phyloP scores from a whole-genome alignment of 2,113 vertebrate genomes.

The Coturnix japonica region DNA sequence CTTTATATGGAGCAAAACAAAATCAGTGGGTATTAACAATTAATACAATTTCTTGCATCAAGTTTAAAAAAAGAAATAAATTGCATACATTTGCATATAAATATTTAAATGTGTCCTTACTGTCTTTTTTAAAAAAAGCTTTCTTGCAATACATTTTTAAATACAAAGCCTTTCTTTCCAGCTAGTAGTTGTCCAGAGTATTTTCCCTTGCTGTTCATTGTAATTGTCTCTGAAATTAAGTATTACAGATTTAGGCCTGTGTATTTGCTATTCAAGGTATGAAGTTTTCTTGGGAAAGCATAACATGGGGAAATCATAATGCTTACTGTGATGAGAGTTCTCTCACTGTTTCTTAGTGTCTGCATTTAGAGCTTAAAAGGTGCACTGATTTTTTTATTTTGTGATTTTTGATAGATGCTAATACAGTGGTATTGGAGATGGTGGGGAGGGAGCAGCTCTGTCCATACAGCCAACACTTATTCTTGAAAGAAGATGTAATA shows the following conservation, averaged over 20 bases:
- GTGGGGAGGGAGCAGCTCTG: neutral
- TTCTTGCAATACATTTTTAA: neutral
- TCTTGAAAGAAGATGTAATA: neutral
- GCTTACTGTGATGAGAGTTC: constrained; percentile 22
- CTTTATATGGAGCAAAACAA: neutral
- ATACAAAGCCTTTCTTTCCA: constrained; percentile 6
- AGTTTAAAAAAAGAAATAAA: neutral
- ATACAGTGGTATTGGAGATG: neutral
- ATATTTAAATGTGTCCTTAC: neutral
- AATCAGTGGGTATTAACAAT: constrained; percentile 10
- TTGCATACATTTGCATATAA: neutral
- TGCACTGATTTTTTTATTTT: neutral
- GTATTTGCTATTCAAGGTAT: constrained; percentile 32
- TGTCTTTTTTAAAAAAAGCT: neutral
- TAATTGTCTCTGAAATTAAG: constrained; percentile 12
- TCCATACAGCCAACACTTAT: neutral
- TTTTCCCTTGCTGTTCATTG: constrained; percentile 23
- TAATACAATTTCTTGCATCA: constrained; percentile 14
- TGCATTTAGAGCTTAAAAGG: constrained; percentile 26
- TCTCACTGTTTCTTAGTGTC: constrained; percentile 43
- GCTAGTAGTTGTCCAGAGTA: constrained; percentile 14
- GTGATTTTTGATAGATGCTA: neutral
- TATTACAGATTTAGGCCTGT: constrained; percentile 37
- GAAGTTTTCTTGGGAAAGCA: constrained; percentile 38
- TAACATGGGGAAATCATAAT: constrained; percentile 10